Percentiles rank a stretch among this genome's conserved stretches.
Conservation (phyloP, 2,797 vertebrate genomes). For the Xerus rutilus region DNA sequence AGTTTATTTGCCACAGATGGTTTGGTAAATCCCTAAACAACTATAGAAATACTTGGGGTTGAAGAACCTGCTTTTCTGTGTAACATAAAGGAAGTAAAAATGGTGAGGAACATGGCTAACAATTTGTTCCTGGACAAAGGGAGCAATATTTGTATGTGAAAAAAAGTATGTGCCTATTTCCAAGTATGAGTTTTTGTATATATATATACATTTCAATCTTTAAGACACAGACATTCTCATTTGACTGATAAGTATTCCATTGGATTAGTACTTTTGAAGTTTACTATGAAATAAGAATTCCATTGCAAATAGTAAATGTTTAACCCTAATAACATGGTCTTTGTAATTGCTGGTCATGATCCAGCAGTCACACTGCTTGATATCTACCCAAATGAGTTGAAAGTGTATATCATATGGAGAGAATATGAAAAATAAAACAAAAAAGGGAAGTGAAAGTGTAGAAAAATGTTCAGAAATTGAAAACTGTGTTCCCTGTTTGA, state of each 20-base stretch:
- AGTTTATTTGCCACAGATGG: neutral
- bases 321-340: neutral
- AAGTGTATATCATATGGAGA: neutral
- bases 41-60: neutral
- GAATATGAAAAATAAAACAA: slow-evolving; percentile 19
- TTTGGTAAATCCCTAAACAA: neutral
- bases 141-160: neutral
- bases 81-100: neutral
- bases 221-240: neutral
- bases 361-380: too few relatives aligned
- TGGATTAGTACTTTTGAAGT: neutral
- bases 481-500: neutral
- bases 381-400: too few relatives aligned
- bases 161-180: neutral
- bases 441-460: neutral
- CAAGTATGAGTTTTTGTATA: neutral
- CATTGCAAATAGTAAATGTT: neutral
- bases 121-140: neutral
- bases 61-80: neutral
- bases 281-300: neutral
- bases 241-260: neutral
- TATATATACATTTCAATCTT: neutral
- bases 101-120: neutral
- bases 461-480: slow-evolving; percentile 2
- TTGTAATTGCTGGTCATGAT: too few relatives aligned